Evolutionary conservation across 1,140 invertebrate species (phyloP).

Genomic region (Bombus soroeensis): DNA sequence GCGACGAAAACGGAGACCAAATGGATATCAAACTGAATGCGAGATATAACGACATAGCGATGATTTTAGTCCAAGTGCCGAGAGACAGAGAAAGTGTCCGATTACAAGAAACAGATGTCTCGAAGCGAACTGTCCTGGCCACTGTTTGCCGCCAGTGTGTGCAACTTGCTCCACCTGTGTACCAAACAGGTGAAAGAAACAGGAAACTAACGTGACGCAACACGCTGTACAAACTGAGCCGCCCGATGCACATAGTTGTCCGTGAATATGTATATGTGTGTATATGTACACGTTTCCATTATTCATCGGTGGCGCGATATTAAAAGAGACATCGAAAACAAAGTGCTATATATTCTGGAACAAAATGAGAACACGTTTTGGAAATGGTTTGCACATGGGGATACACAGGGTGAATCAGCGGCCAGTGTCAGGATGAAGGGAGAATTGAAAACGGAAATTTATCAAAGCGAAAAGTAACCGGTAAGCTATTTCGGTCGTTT

Average conservation of each 20-base stretch:
- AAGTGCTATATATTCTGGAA: neutral
- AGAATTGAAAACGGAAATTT: neutral
- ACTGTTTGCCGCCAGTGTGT: neutral
- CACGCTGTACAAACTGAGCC: neutral
- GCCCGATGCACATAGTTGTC: neutral
- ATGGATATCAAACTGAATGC: neutral
- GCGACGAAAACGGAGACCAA: neutral
- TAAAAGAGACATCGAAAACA: neutral
- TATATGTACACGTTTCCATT: neutral
- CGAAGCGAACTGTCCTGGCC: neutral
- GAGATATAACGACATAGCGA: neutral
- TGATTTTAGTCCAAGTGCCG: neutral
- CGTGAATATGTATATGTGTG: neutral
- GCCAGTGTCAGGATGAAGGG: neutral
- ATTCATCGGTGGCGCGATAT: neutral
- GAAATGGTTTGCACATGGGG: neutral
- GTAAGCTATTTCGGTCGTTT: conserved; percentile 26
- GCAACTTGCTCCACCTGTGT: conserved; percentile 10
- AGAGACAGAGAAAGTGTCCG: neutral
- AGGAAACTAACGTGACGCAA: neutral
- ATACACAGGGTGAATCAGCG: neutral
- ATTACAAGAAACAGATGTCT: neutral
- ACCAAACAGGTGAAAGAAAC: conserved; percentile 16
- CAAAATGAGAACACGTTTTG: neutral
- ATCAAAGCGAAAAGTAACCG: conserved; percentile 10